These are phyloP conservation scores for Apomyelois bistriatella DNA, from an alignment of 2,888 invertebrate genomes.

Conservation along the genomic window DNA sequence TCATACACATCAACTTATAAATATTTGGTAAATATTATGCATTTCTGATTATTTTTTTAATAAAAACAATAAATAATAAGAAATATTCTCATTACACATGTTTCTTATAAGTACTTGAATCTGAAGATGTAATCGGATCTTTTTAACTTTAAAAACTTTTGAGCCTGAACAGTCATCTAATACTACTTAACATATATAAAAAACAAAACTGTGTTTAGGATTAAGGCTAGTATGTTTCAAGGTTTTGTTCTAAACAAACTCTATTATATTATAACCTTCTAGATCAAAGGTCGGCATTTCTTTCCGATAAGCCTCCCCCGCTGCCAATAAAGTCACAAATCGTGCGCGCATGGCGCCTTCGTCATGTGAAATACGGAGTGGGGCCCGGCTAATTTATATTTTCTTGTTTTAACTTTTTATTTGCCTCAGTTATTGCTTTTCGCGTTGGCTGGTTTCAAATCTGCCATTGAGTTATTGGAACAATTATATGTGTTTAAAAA, in stretches of 20 bases:
- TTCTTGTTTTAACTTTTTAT: constrained; percentile 15
- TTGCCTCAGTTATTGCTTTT: not conserved
- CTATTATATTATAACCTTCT: not conserved
- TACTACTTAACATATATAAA: too few relatives aligned
- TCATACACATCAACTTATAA: too few relatives aligned
- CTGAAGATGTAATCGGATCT: too few relatives aligned
- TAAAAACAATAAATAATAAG: too few relatives aligned
- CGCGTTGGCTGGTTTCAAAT: not conserved
- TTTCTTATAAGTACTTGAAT: too few relatives aligned
- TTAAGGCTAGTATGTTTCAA: too few relatives aligned
- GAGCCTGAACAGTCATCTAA: too few relatives aligned
- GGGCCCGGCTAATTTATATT: constrained; percentile 22
- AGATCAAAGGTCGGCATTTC: constrained; percentile 45
- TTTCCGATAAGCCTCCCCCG: constrained; percentile 77
- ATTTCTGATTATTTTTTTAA: too few relatives aligned
- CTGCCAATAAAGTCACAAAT: constrained; percentile 80
- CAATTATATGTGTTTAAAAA: not conserved
- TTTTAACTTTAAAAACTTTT: too few relatives aligned
- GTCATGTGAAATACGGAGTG: constrained; percentile 36
- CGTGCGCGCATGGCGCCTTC: constrained; percentile 53
- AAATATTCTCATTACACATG: too few relatives aligned
- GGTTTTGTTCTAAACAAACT: not conserved
- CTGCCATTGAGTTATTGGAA: not conserved
- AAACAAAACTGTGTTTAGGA: too few relatives aligned
- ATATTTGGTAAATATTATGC: too few relatives aligned